Evolutionary conservation across 2,113 vertebrate species (phyloP).

Genomic region (Neoarius graeffei): DNA sequence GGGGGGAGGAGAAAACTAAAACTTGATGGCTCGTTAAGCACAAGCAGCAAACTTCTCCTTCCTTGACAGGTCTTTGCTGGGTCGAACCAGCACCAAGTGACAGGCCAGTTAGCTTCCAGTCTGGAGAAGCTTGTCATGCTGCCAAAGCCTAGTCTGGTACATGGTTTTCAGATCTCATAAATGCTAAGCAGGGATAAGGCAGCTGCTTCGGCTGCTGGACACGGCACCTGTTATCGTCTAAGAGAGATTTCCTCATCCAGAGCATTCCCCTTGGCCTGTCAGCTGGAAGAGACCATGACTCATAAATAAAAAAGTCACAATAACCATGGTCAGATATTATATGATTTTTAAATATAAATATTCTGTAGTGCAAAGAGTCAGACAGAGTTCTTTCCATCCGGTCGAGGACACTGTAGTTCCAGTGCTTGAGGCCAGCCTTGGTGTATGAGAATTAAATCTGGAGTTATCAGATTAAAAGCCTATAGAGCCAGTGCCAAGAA

Average conservation of each 20-base stretch:
- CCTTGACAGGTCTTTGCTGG: slow-evolving; percentile 46
- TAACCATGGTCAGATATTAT: not conserved
- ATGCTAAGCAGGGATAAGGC: slow-evolving; percentile 54
- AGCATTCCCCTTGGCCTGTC: slow-evolving; percentile 40
- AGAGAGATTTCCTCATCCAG: slow-evolving; percentile 44
- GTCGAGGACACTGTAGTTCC: slow-evolving; percentile 35
- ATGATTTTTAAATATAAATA: not conserved
- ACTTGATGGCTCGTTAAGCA: slow-evolving; percentile 42
- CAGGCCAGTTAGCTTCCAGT: slow-evolving; percentile 56
- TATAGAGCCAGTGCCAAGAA: slow-evolving; percentile 21
- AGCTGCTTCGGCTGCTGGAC: slow-evolving; percentile 42
- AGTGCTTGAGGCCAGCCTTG: slow-evolving; percentile 3
- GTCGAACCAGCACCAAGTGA: slow-evolving; percentile 47
- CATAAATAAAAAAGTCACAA: slow-evolving; percentile 24
- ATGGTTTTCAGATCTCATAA: slow-evolving; percentile 56
- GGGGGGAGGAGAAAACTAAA: not conserved
- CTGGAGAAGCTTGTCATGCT: slow-evolving; percentile 53
- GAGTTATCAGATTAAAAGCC: slow-evolving; percentile 50
- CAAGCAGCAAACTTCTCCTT: slow-evolving; percentile 42
- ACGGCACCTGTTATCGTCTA: slow-evolving; percentile 46
- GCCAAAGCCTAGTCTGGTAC: slow-evolving; percentile 50
- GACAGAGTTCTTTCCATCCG: not conserved
- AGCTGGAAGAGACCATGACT: slow-evolving; percentile 45
- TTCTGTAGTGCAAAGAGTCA: not conserved
- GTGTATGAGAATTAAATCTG: slow-evolving; percentile 49